Base-by-base conservation (phyloP, 1,140 invertebrate genomes). In the Drosophila trapezifrons region DNA sequence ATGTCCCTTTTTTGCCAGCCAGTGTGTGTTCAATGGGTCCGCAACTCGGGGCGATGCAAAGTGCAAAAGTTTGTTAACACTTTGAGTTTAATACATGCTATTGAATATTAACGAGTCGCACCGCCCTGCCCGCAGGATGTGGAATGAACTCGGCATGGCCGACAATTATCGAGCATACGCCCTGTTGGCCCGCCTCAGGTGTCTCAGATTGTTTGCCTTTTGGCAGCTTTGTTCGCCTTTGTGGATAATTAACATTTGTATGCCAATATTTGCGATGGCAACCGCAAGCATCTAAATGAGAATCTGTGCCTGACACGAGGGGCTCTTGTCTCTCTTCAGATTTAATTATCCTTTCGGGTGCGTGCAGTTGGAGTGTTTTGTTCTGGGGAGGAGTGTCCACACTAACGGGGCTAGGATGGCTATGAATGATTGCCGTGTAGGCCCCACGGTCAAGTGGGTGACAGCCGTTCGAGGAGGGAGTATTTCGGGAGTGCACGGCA, bases 41-140 rank as follows among this genome's bases (percentile, higher is more conserved):
- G 32, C 57, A 32, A 32, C 59, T 55, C 47, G 17, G 12, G 25
- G 74, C 40, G 17, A 70, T 62, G 62, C 54, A 86, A 79, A 82
- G 75, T 87, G 79, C 70, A 72, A 87, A 86, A 72, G 51, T 77
- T 67, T 66, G 82, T 82, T 65, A 64, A 63, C 66, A 82, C 63
- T 86, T 85, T 82, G 62, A 69, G 60, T 59, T 72, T 60, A 79
- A 76, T 55, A 40, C 59, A 47, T 35, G 72, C 59, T 27, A 75
- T 52, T 70, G 52, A 79, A 70, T 75, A 74, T 63, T 72, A 77
- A 81, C 47, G 45, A 49, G 20, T 17, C 22, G 17, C 15, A 13
- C 10, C 35, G 12, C 22, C 22, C 27, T 15, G n/a, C n/a, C 17
- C 27, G 18, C 7, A 29, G 18, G 32, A 20, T 8, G 35, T 5